Evolutionary conservation across 2,797 vertebrate species (phyloP).

Genomic region (Rhinophrynus dorsalis): DNA sequence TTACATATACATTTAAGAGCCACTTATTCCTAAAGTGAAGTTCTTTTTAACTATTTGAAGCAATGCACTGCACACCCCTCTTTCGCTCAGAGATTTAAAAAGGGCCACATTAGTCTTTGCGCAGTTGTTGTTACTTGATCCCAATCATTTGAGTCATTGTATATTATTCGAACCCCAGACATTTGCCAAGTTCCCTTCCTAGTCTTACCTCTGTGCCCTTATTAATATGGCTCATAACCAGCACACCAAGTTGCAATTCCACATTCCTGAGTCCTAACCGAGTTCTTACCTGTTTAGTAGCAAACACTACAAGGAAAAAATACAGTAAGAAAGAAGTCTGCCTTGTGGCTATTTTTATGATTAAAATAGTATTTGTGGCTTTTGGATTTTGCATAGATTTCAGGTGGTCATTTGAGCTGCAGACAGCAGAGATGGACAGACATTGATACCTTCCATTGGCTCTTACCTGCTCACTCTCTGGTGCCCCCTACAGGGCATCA

Average conservation of each 20-base stretch:
- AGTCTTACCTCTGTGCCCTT: slow-evolving; percentile 69
- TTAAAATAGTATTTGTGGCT: slow-evolving; percentile 55
- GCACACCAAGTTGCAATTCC: slow-evolving; percentile 90
- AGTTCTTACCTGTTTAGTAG: slow-evolving; percentile 84
- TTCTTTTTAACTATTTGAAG: too few relatives aligned
- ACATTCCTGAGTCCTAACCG: slow-evolving; percentile 89
- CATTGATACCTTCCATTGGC: background rate
- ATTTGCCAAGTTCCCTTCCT: slow-evolving; percentile 58
- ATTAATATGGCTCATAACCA: slow-evolving; percentile 73
- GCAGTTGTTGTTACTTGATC: slow-evolving; percentile 45
- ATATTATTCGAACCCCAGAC: slow-evolving; percentile 19
- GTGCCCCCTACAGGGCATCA: slow-evolving; percentile 4
- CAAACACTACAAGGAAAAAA: slow-evolving; percentile 61
- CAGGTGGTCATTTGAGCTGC: slow-evolving; percentile 4
- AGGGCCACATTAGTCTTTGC: too few relatives aligned
- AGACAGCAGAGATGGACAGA: background rate
- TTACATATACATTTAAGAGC: too few relatives aligned
- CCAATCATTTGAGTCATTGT: slow-evolving; percentile 6
- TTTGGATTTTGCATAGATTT: slow-evolving; percentile 23
- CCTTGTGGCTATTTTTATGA: slow-evolving; percentile 52
- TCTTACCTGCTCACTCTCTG: slow-evolving; percentile 11
- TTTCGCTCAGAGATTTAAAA: too few relatives aligned
- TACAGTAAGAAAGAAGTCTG: slow-evolving; percentile 42
- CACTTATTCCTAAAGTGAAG: too few relatives aligned
- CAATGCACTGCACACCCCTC: too few relatives aligned